A percentile compares a stretch with the other conserved stretches of the same genome.
phyloP scores from a whole-genome alignment of 2,113 vertebrate species.

The Cheilinus undulatus region DNA sequence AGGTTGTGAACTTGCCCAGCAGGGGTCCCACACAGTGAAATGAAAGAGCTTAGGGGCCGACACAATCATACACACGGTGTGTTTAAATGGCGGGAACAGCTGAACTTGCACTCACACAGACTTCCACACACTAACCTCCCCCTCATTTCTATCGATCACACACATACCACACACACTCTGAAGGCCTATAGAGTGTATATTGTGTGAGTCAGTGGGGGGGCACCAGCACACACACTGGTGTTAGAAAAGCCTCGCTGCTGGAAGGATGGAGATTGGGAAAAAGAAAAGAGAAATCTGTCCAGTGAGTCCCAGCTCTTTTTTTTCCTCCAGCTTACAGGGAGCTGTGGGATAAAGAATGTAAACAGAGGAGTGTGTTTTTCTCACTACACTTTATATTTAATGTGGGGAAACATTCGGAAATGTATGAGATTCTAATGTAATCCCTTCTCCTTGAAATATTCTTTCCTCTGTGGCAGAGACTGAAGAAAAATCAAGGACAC shows the following conservation, averaged over 20 bases:
- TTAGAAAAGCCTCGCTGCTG: conserved; percentile 58
- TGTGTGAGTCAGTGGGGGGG: conserved; percentile 56
- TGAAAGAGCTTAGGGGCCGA: conserved; percentile 66
- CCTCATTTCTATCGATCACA: conserved; percentile 34
- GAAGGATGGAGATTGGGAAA: conserved; percentile 24
- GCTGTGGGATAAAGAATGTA: not conserved
- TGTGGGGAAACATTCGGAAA: conserved; percentile 4
- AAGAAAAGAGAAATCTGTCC: not conserved
- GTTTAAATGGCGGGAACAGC: conserved; percentile 66
- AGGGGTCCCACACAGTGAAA: conserved; percentile 70
- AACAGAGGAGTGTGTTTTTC: conserved; percentile 17
- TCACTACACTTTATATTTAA: conserved; percentile 5
- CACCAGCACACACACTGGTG: conserved; percentile 61
- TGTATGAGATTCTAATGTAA: conserved; percentile 26
- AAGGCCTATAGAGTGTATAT: conserved; percentile 50
- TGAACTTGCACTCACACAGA: conserved; percentile 41
- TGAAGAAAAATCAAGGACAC: conserved; percentile 21
- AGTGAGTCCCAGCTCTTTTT: not conserved
- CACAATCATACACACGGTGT: conserved; percentile 26
- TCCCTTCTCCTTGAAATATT: not conserved
- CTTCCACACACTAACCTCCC: conserved; percentile 14
- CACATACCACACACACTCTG: conserved; percentile 41
- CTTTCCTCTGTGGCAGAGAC: not conserved
- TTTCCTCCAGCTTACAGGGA: not conserved
- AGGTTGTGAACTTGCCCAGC: conserved; percentile 69